phyloP scores from a whole-genome alignment of 2,888 invertebrate genomes.

The Sarcophaga variegata region DNA sequence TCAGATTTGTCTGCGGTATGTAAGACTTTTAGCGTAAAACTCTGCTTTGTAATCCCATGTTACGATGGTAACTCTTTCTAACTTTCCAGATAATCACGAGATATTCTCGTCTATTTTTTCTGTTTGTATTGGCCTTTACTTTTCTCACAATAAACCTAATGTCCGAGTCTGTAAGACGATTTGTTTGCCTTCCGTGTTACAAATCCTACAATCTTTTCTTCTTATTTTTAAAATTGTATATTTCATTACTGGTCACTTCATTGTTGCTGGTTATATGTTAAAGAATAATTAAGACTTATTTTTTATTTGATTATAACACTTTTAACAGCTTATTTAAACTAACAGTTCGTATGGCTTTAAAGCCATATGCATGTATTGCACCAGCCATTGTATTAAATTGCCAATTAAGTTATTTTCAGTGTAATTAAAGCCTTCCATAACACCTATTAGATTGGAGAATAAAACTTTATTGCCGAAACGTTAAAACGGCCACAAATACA shows the following conservation, averaged over 20 bases:
- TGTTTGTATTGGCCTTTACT: too few species aligned
- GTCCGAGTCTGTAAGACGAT: too few species aligned
- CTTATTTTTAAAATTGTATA: background rate
- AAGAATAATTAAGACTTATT: conserved; percentile 12
- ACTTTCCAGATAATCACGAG: too few species aligned
- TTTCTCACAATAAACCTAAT: too few species aligned
- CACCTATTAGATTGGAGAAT: background rate
- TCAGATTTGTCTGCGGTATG: too few species aligned
- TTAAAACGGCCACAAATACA: background rate
- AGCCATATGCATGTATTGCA: conserved; percentile 19
- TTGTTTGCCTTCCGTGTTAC: too few species aligned
- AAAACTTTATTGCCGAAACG: background rate
- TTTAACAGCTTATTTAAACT: conserved; percentile 26
- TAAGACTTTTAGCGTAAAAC: too few species aligned
- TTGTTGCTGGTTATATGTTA: background rate
- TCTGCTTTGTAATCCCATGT: too few species aligned
- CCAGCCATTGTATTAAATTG: conserved; percentile 18
- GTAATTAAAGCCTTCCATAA: background rate
- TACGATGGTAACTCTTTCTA: too few species aligned
- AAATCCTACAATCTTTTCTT: too few species aligned
- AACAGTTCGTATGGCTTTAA: background rate
- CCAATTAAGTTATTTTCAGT: conserved; percentile 34
- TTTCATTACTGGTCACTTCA: background rate
- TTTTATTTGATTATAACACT: conserved; percentile 6
- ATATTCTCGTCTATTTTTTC: too few species aligned